These are phyloP conservation scores for Vollenhovia emeryi DNA, from an alignment of 1,140 invertebrate genomes.

Conservation along the genomic window DNA sequence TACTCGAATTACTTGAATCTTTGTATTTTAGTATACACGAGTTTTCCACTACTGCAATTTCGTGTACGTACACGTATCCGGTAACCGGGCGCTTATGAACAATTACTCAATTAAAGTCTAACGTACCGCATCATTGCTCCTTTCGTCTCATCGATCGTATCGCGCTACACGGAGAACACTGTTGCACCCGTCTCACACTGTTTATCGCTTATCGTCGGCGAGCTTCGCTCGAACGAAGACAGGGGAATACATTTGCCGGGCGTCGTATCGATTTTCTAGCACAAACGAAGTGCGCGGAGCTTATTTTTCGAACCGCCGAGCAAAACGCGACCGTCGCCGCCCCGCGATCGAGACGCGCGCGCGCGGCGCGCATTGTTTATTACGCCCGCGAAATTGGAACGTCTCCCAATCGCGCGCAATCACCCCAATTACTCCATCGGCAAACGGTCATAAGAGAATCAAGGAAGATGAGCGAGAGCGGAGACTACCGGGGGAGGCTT, in stretches of 20 bases:
- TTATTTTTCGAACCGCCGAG: slow-evolving; percentile 44
- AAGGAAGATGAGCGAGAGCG: not conserved
- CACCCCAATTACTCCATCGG: slow-evolving; percentile 48
- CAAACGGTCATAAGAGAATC: slow-evolving; percentile 16
- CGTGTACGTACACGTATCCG: not conserved
- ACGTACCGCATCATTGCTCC: slow-evolving; percentile 1
- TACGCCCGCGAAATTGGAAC: slow-evolving; percentile 51
- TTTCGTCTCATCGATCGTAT: slow-evolving; percentile 39
- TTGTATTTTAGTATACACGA: not conserved
- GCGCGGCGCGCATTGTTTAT: slow-evolving; percentile 41
- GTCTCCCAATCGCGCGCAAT: slow-evolving; percentile 61
- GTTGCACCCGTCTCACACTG: slow-evolving; percentile 34
- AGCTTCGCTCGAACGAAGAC: slow-evolving; percentile 40
- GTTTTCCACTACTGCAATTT: not conserved
- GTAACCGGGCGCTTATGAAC: slow-evolving; percentile 26
- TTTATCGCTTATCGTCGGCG: slow-evolving; percentile 48
- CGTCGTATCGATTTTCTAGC: slow-evolving; percentile 49
- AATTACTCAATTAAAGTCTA: slow-evolving; percentile 27
- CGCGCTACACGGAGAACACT: slow-evolving; percentile 13
- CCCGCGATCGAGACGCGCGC: slow-evolving; percentile 15
- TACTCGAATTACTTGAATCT: not conserved
- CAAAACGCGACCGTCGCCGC: slow-evolving; percentile 29
- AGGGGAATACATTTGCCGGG: slow-evolving; percentile 42
- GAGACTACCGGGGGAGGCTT: not conserved
- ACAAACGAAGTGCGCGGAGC: slow-evolving; percentile 35